Conservation (phyloP, 2,797 vertebrate genomes). For the Parotocinclus haroldoi region DNA sequence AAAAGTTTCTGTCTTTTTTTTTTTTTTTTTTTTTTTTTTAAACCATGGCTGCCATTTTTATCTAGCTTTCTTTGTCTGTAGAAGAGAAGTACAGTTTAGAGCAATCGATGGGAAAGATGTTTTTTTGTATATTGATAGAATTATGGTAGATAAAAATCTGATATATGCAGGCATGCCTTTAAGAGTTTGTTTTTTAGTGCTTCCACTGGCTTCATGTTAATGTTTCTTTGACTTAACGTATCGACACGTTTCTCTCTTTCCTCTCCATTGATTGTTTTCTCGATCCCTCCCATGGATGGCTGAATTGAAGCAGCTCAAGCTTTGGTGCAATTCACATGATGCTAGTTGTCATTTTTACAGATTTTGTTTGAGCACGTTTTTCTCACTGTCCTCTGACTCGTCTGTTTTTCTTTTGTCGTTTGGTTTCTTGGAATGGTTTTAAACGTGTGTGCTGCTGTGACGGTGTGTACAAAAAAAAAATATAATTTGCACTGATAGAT, state of each 20-base stretch:
- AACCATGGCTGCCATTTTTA: conserved; percentile 56
- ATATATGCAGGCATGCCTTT: conserved; percentile 75
- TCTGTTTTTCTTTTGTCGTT: conserved; percentile 44
- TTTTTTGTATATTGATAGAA: conserved; percentile 53
- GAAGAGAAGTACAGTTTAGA: conserved; percentile 35
- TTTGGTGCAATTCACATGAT: conserved; percentile 57
- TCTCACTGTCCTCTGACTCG: no score
- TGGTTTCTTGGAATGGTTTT: conserved; percentile 53
- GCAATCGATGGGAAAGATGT: conserved; percentile 8
- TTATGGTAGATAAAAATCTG: conserved; percentile 52
- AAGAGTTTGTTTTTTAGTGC: conserved; percentile 69
- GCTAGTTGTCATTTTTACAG: conserved; percentile 39
- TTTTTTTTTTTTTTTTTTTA: conserved; percentile 45
- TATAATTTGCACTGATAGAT: conserved; percentile 56
- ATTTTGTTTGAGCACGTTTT: conserved; percentile 5
- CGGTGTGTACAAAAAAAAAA: conserved; percentile 35
- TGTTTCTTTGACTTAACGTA: conserved; percentile 70
- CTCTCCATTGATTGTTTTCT: conserved; percentile 44
- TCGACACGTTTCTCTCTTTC: conserved; percentile 57
- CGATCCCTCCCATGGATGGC: conserved; percentile 27
- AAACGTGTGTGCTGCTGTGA: conserved; percentile 42
- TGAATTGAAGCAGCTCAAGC: conserved; percentile 55
- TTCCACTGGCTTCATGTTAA: conserved; percentile 70
- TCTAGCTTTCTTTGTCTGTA: conserved; percentile 39
- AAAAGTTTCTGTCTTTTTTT: conserved; percentile 41